Percentiles rank a stretch among this genome's conserved stretches.
Evolutionary conservation across 2,797 vertebrate species (phyloP).

Genomic region (Eutrigla gurnardus): DNA sequence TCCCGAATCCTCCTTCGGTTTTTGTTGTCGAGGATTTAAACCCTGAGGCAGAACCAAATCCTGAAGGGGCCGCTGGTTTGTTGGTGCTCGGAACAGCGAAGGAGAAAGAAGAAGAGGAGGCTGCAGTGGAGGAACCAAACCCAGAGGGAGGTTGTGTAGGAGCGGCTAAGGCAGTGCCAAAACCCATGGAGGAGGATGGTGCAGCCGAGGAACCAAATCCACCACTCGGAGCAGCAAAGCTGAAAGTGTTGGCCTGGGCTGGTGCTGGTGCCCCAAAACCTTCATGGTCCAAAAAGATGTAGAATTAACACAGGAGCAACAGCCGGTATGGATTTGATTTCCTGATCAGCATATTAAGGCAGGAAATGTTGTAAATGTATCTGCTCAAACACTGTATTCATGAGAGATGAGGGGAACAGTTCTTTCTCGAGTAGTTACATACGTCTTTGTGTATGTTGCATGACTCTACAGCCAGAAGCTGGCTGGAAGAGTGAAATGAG

Average conservation of each 20-base stretch:
- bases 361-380: not conserved
- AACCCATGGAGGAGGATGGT: constrained; percentile 62
- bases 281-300: constrained; percentile 50
- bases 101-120: constrained; percentile 80
- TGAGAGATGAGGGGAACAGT: not conserved
- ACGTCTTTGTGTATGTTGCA: too few relatives aligned
- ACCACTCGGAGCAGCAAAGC: constrained; percentile 79
- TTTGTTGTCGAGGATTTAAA: constrained; percentile 68
- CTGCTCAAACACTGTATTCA: not conserved
- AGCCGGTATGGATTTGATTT: not conserved
- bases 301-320: not conserved
- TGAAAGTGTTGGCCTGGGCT: constrained; percentile 81
- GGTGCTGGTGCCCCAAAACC: constrained; percentile 77
- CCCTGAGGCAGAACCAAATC: constrained; percentile 66
- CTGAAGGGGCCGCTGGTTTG: constrained; percentile 49
- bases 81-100: constrained; percentile 74
- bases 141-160: constrained; percentile 70
- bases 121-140: constrained; percentile 51
- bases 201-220: constrained; percentile 62
- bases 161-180: constrained; percentile 59
- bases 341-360: not conserved
- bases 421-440: not conserved
- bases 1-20: constrained; percentile 41
- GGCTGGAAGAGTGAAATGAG: too few relatives aligned
- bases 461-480: too few relatives aligned